phyloP scores from a whole-genome alignment of 2,113 vertebrate species.

The Hepsetus odoe region DNA sequence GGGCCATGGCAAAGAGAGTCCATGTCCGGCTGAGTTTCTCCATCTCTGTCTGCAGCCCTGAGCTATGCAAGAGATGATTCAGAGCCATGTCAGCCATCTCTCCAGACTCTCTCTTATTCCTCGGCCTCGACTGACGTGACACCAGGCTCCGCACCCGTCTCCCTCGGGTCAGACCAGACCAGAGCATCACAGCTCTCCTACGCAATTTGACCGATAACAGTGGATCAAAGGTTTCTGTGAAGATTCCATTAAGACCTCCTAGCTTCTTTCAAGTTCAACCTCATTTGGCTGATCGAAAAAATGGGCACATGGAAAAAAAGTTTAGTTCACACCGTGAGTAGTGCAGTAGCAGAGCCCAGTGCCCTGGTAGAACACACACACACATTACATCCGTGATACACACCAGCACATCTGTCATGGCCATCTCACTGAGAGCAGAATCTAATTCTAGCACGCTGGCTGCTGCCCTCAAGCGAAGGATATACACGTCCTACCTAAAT shows the following conservation, averaged over 20 bases:
- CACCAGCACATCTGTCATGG: constrained; percentile 51
- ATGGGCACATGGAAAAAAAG: background rate
- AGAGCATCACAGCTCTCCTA: background rate
- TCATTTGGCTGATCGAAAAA: constrained; percentile 30
- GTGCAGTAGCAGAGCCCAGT: background rate
- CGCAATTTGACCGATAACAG: constrained; percentile 22
- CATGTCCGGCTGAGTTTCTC: constrained; percentile 11
- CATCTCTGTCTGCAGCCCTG: background rate
- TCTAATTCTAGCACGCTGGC: constrained; percentile 52
- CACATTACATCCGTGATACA: background rate
- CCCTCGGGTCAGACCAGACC: constrained; percentile 13
- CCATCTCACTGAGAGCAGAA: constrained; percentile 45
- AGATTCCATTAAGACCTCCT: constrained; percentile 40
- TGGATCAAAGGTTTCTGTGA: constrained; percentile 36
- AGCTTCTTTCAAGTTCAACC: constrained; percentile 14
- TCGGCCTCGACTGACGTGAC: constrained; percentile 20
- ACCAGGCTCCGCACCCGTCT: background rate
- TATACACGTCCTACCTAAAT: constrained; percentile 55
- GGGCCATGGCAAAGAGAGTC: background rate
- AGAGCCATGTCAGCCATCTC: background rate
- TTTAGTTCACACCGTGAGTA: constrained; percentile 7
- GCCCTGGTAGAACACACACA: constrained; percentile 27
- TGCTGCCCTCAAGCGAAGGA: constrained; percentile 47
- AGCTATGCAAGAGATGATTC: constrained; percentile 23
- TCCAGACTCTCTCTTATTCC: background rate